Evolutionary conservation across 2,797 vertebrate genomes (phyloP).

Genomic region (Pterois miles): DNA sequence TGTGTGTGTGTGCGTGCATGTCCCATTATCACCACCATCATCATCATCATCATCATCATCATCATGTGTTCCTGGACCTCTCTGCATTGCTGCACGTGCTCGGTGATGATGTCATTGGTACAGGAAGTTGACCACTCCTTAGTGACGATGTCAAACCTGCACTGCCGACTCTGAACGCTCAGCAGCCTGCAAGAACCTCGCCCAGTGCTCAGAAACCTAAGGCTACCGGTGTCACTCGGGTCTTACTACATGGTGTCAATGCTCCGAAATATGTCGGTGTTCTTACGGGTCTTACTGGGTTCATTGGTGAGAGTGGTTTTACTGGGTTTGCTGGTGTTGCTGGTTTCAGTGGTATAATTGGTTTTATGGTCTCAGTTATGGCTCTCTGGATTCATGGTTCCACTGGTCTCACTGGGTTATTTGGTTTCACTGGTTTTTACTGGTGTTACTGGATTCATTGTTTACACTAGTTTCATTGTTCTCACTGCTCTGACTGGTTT

Average conservation of each 20-base stretch:
- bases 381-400: too few relatives aligned
- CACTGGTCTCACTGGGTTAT: not conserved
- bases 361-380: not conserved
- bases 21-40: not conserved
- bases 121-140: conserved; percentile 59
- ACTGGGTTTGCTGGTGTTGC: not conserved
- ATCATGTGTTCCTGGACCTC: conserved; percentile 35
- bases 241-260: not conserved
- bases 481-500: too few relatives aligned
- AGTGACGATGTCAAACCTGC: conserved; percentile 18
- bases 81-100: conserved; percentile 47
- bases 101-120: conserved; percentile 54
- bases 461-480: not conserved
- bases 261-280: not conserved
- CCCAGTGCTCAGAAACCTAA: conserved; percentile 7
- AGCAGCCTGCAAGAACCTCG: not conserved
- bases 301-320: not conserved
- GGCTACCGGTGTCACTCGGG: conserved; percentile 7
- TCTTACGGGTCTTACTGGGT: not conserved
- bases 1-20: not conserved
- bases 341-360: not conserved
- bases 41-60: conserved; percentile 8
- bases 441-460: not conserved
- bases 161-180: not conserved
- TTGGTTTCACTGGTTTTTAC: not conserved